Conservation (phyloP, 1,140 invertebrate species). For the Drosophila parabipectinata region DNA sequence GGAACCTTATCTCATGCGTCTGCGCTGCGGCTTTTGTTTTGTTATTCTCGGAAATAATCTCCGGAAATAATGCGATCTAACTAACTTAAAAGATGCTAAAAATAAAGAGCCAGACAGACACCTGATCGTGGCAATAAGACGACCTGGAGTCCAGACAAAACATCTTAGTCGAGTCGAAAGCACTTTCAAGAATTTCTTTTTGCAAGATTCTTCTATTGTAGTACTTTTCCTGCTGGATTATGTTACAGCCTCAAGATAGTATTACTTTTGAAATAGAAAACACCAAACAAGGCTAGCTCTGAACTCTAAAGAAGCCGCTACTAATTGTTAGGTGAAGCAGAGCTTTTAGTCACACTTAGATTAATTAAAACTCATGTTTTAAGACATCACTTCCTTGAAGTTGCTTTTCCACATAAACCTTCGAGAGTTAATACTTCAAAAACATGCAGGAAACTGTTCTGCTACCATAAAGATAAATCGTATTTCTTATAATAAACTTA, state of each 20-base stretch:
- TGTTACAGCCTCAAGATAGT: not conserved
- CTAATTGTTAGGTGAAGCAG: not conserved
- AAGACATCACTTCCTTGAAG: too few relatives aligned
- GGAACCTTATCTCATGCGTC: not conserved
- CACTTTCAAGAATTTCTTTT: slow-evolving; percentile 55
- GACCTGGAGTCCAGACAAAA: not conserved
- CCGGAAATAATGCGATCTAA: not conserved
- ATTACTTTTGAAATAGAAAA: slow-evolving; percentile 47
- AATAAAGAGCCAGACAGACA: not conserved
- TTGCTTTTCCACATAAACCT: too few relatives aligned
- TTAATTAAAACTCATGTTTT: too few relatives aligned
- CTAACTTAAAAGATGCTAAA: not conserved
- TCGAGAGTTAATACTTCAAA: too few relatives aligned
- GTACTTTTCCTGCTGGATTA: slow-evolving; percentile 49
- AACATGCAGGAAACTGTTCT: not conserved
- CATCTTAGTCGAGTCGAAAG: slow-evolving; percentile 35
- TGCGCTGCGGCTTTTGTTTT: not conserved
- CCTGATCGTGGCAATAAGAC: not conserved
- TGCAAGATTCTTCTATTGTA: slow-evolving; percentile 46
- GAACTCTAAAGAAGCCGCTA: not conserved
- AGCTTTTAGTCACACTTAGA: too few relatives aligned
- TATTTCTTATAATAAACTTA: not conserved
- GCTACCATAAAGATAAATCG: not conserved
- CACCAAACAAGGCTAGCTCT: slow-evolving; percentile 1
- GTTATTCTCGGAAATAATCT: not conserved